Evolutionary conservation across 1,140 invertebrate species (phyloP).

Genomic region (Zaprionus davidi): DNA sequence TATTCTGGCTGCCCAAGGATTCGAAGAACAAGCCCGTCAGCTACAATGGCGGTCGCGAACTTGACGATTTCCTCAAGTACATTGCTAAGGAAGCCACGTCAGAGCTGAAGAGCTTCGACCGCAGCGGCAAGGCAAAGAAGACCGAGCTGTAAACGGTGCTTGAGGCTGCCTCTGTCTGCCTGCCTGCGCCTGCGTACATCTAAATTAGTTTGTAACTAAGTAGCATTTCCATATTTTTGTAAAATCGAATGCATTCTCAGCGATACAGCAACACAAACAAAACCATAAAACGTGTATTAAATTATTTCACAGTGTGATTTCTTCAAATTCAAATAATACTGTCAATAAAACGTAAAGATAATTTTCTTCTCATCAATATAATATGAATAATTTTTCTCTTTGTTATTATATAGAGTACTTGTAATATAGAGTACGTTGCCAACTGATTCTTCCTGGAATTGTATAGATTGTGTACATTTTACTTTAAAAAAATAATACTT

Average conservation of each 20-base stretch:
- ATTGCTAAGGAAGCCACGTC: slow-evolving; percentile 96
- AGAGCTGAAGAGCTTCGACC: slow-evolving; percentile 94
- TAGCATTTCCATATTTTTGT: slow-evolving; percentile 83
- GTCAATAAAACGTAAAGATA: slow-evolving; percentile 67
- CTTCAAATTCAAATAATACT: slow-evolving; percentile 37
- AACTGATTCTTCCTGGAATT: neutral
- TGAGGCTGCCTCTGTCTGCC: neutral
- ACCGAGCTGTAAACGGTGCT: slow-evolving; percentile 74
- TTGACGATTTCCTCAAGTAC: slow-evolving; percentile 98
- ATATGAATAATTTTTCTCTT: neutral
- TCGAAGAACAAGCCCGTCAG: slow-evolving; percentile 91
- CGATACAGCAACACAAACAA: slow-evolving; percentile 18
- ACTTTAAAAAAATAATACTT: neutral
- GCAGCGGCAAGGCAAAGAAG: slow-evolving; percentile 94
- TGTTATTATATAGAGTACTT: too few relatives aligned
- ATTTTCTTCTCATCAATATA: slow-evolving; percentile 37
- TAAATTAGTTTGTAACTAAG: slow-evolving; percentile 53
- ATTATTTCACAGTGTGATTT: slow-evolving; percentile 70
- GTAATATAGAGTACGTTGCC: neutral
- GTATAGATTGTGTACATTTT: neutral
- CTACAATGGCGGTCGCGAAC: slow-evolving; percentile 97
- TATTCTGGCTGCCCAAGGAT: slow-evolving; percentile 97
- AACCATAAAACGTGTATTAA: slow-evolving; percentile 67
- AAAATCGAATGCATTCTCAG: slow-evolving; percentile 79
- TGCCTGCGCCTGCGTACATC: slow-evolving; percentile 18